Conservation (phyloP, 2,888 invertebrate genomes). For the Eilema depressum region DNA sequence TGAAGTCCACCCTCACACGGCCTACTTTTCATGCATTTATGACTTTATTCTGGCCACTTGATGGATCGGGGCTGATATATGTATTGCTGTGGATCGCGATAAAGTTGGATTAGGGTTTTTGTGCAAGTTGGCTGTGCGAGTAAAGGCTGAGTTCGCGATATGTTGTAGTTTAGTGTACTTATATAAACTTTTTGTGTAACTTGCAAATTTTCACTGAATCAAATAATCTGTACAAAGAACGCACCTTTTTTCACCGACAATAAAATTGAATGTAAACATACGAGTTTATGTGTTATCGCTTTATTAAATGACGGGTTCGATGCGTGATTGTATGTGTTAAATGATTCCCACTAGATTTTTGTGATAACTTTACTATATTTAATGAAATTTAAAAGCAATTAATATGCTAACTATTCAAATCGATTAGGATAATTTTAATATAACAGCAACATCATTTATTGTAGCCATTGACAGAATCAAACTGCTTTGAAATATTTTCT, state of each 20-base stretch:
- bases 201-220: background rate
- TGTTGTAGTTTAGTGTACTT: background rate
- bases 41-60: conserved; percentile 54
- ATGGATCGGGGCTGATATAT: conserved; percentile 32
- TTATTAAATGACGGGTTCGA: background rate
- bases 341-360: too few species aligned
- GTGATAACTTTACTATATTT: too few species aligned
- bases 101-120: conserved; percentile 22
- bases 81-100: conserved; percentile 12
- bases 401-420: too few species aligned
- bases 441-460: too few species aligned
- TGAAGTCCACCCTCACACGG: conserved; percentile 47
- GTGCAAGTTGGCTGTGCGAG: background rate
- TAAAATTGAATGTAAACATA: background rate
- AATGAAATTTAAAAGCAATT: too few species aligned
- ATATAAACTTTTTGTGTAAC: background rate
- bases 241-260: background rate
- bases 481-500: too few species aligned
- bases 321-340: too few species aligned
- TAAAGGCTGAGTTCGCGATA: background rate
- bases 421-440: too few species aligned
- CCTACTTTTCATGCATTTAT: conserved; percentile 59
- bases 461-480: too few species aligned
- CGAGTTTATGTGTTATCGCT: background rate
- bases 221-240: background rate